These are phyloP conservation scores for Agapetus fuscipes DNA, from an alignment of 2,888 invertebrate species.

Conservation along the genomic window DNA sequence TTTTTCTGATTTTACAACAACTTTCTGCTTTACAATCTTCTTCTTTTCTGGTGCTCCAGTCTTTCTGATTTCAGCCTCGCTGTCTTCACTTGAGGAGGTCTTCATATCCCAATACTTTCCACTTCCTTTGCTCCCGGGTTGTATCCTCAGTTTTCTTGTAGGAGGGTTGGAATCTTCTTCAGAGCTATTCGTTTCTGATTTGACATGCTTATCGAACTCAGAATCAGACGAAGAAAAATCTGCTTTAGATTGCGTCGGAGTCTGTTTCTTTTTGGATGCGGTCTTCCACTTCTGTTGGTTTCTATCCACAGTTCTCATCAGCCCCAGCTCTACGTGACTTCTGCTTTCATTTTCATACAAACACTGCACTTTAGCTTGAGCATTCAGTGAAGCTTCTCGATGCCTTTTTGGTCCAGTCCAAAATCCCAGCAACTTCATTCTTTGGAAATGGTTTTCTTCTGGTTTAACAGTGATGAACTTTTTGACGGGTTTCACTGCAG, in stretches of 20 bases:
- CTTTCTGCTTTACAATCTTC: slow-evolving; percentile 29
- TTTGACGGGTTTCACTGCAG: slow-evolving; percentile 25
- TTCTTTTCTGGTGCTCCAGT: slow-evolving; percentile 35
- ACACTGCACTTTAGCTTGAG: slow-evolving; percentile 83
- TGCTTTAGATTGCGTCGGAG: slow-evolving; percentile 36
- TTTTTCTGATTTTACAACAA: slow-evolving; percentile 38
- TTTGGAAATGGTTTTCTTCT: slow-evolving; percentile 37
- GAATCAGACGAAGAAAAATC: slow-evolving; percentile 37
- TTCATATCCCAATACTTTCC: slow-evolving; percentile 82
- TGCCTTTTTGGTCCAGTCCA: slow-evolving; percentile 74
- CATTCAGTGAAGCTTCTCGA: slow-evolving; percentile 82
- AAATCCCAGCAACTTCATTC: slow-evolving; percentile 55
- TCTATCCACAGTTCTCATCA: slow-evolving; percentile 41
- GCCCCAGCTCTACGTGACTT: slow-evolving; percentile 54
- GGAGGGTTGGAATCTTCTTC: slow-evolving; percentile 35
- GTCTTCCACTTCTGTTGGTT: slow-evolving; percentile 47
- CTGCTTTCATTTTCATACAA: slow-evolving; percentile 82
- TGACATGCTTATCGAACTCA: slow-evolving; percentile 39
- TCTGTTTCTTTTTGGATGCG: slow-evolving; percentile 37
- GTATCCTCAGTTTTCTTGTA: slow-evolving; percentile 56
- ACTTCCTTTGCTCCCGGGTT: slow-evolving; percentile 64
- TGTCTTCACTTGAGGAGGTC: slow-evolving; percentile 50
- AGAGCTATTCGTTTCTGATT: slow-evolving; percentile 40
- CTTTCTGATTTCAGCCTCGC: slow-evolving; percentile 39
- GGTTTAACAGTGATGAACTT: slow-evolving; percentile 17